A percentile compares a stretch with the other conserved stretches of the same genome.
phyloP scores from a whole-genome alignment of 2,113 vertebrate species.

The Oxygymnocypris stewartii region DNA sequence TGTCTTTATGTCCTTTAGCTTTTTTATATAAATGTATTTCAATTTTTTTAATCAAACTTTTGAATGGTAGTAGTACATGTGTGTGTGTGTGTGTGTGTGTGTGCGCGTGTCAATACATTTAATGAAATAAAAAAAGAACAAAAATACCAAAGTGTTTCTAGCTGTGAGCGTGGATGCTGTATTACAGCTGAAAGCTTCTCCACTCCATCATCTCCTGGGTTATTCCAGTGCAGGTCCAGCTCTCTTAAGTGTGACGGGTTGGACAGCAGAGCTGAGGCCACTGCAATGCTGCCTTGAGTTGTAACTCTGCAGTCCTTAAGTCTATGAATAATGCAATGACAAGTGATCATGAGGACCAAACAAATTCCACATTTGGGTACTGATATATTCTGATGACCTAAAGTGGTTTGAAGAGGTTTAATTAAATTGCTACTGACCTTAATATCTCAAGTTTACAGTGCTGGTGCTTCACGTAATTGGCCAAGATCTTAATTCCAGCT shows the following conservation, averaged over 20 bases:
- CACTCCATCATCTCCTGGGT: slow-evolving; percentile 50
- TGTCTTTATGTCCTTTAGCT: too few species aligned
- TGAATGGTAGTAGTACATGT: too few species aligned
- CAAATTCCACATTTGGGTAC: not conserved
- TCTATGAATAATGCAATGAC: slow-evolving; percentile 27
- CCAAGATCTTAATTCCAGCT: slow-evolving; percentile 37
- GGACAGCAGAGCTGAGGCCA: slow-evolving; percentile 39
- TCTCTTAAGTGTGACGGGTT: slow-evolving; percentile 50
- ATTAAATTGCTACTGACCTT: not conserved
- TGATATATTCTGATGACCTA: not conserved
- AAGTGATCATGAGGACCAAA: not conserved
- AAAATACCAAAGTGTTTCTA: slow-evolving; percentile 49
- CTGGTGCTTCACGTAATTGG: slow-evolving; percentile 28
- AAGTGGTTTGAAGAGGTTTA: not conserved
- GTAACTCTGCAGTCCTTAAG: slow-evolving; percentile 54
- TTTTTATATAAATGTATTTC: too few species aligned
- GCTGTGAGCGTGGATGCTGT: slow-evolving; percentile 24
- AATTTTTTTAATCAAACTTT: too few species aligned
- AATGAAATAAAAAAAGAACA: not conserved
- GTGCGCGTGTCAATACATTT: too few species aligned
- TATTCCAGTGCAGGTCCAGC: slow-evolving; percentile 52
- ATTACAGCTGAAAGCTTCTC: slow-evolving; percentile 37
- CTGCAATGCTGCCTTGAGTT: slow-evolving; percentile 25
- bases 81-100: too few species aligned
- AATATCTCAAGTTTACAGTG: slow-evolving; percentile 45